These are phyloP conservation scores for Brachionus calyciflorus DNA, from an alignment of 1,140 invertebrate species.

Conservation along the genomic window DNA sequence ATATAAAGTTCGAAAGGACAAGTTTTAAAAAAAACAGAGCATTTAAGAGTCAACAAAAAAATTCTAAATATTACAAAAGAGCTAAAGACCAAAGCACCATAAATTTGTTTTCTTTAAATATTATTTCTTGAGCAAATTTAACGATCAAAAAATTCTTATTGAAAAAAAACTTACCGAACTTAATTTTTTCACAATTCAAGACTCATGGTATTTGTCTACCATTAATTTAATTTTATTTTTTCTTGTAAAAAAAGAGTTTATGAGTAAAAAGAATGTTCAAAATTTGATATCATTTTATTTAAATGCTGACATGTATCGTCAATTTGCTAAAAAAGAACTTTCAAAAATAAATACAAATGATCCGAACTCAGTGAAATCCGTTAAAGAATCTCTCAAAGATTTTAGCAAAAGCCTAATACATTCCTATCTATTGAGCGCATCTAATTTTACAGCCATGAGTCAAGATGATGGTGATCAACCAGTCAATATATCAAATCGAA, in stretches of 20 bases:
- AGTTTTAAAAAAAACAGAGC: too few relatives aligned
- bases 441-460: background rate
- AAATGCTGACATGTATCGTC: conserved; percentile 67
- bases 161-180: too few relatives aligned
- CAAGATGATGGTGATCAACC: conserved; percentile 48
- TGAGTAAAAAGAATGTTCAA: conserved; percentile 70
- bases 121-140: too few relatives aligned
- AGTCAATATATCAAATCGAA: conserved; percentile 48
- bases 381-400: conserved; percentile 15
- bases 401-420: conserved; percentile 21
- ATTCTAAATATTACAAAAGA: too few relatives aligned
- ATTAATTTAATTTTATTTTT: conserved; percentile 40
- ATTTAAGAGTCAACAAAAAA: too few relatives aligned
- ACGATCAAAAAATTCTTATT: too few relatives aligned
- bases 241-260: too few relatives aligned
- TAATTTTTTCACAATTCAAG: too few relatives aligned
- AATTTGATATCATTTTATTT: conserved; percentile 77
- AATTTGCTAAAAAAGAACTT: conserved; percentile 32
- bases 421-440: conserved; percentile 27
- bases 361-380: background rate
- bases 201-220: background rate
- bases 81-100: too few relatives aligned
- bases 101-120: too few relatives aligned
- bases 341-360: background rate
- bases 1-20: too few relatives aligned